Conservation (phyloP, 2,888 invertebrate genomes). For the Tachina fera region DNA sequence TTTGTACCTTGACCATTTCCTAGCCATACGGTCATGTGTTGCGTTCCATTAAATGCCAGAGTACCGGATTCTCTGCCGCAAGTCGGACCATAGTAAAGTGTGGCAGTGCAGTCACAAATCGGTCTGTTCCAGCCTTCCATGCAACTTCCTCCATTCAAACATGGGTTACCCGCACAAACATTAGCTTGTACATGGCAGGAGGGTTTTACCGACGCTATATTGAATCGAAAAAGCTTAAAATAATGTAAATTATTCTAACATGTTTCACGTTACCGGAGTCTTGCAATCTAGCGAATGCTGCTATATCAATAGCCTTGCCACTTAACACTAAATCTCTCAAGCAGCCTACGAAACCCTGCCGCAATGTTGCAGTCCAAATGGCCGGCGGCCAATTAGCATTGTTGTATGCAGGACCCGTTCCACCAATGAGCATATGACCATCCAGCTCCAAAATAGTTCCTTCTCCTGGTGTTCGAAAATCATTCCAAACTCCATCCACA, state of each 20-base stretch:
- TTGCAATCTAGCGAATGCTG: slow-evolving; percentile 93
- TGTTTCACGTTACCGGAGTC: slow-evolving; percentile 89
- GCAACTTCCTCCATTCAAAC: slow-evolving; percentile 94
- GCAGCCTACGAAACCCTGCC: slow-evolving; percentile 97
- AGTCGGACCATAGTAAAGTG: slow-evolving; percentile 94
- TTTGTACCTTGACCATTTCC: slow-evolving; percentile 87
- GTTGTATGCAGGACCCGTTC: slow-evolving; percentile 91
- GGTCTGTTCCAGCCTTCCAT: slow-evolving; percentile 97
- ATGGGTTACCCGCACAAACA: slow-evolving; percentile 93
- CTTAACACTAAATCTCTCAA: slow-evolving; percentile 94
- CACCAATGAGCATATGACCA: slow-evolving; percentile 94
- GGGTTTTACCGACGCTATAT: slow-evolving; percentile 92
- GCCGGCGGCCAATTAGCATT: slow-evolving; percentile 91
- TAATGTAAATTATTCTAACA: neutral
- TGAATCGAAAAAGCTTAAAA: neutral
- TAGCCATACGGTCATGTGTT: slow-evolving; percentile 91
- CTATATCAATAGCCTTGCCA: slow-evolving; percentile 93
- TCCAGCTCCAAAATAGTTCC: slow-evolving; percentile 94
- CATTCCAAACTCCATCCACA: slow-evolving; percentile 94
- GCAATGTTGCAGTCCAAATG: slow-evolving; percentile 94
- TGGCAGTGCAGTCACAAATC: slow-evolving; percentile 95
- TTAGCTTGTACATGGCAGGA: slow-evolving; percentile 92
- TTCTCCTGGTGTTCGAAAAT: slow-evolving; percentile 95
- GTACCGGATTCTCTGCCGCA: slow-evolving; percentile 96
- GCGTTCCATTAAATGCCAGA: slow-evolving; percentile 93